phyloP scores from a whole-genome alignment of 2,113 vertebrate species.

The Phrynocephalus versicolor region DNA sequence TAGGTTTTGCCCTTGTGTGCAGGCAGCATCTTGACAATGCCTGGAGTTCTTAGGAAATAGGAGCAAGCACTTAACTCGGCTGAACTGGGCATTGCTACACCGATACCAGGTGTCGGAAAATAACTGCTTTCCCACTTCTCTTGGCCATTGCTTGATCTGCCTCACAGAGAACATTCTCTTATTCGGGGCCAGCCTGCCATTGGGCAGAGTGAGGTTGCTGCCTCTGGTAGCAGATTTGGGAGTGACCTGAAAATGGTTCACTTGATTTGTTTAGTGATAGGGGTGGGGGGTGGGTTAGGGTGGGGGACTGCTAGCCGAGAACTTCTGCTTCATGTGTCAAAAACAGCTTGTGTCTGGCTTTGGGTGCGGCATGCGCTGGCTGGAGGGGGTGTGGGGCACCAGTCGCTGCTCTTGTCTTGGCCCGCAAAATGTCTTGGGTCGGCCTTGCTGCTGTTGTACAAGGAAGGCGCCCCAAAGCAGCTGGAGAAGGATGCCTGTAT shows the following conservation, averaged over 20 bases:
- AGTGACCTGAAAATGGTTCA: background rate
- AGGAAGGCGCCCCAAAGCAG: background rate
- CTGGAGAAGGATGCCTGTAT: background rate
- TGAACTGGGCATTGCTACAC: background rate
- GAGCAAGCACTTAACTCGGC: background rate
- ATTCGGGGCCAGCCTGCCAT: background rate
- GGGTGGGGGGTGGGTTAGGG: too few relatives aligned
- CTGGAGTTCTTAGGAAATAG: background rate
- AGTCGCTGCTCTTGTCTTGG: background rate
- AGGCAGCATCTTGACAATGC: background rate
- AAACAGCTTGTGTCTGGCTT: too few relatives aligned
- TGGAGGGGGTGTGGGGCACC: background rate
- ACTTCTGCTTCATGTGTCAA: background rate
- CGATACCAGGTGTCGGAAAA: background rate
- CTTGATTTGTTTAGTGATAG: background rate
- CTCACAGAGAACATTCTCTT: background rate
- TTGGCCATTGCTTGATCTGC: background rate
- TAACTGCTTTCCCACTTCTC: background rate
- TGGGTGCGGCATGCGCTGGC: too few relatives aligned
- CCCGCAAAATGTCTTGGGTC: background rate
- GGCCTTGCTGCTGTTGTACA: background rate
- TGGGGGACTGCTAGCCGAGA: background rate
- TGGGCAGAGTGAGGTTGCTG: background rate
- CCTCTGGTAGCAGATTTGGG: background rate
- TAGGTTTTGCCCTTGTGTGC: background rate